Evolutionary conservation across 2,113 vertebrate species (phyloP).

Genomic region (Neogobius melanostomus): DNA sequence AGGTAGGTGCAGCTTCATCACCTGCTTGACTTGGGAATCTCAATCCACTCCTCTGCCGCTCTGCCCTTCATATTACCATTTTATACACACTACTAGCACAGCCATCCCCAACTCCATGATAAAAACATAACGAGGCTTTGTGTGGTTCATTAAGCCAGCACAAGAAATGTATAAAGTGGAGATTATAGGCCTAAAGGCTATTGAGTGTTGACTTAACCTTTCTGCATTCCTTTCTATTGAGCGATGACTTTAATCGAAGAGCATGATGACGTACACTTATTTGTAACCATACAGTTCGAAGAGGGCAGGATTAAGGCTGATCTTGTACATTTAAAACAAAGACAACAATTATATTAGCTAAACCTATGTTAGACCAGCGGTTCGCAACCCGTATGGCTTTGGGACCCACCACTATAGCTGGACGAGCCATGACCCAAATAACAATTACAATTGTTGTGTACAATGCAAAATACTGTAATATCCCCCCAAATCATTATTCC

Average conservation of each 20-base stretch:
- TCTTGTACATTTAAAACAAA: no score
- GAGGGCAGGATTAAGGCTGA: slow-evolving; percentile 25
- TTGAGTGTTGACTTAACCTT: slow-evolving; percentile 99
- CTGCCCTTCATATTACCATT: slow-evolving; percentile 94
- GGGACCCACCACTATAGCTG: no score
- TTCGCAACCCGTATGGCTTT: no score
- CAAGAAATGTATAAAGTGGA: slow-evolving; percentile 98
- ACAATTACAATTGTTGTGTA: no score
- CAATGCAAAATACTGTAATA: no score
- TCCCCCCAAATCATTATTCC: no score
- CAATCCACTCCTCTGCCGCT: slow-evolving; percentile 68
- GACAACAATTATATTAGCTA: no score
- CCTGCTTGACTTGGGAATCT: slow-evolving; percentile 49
- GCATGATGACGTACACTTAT: slow-evolving; percentile 53
- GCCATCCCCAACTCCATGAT: slow-evolving; percentile 82
- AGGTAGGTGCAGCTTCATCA: slow-evolving; percentile 79
- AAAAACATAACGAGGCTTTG: slow-evolving; percentile 96
- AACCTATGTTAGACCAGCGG: no score
- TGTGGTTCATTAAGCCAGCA: slow-evolving; percentile 99
- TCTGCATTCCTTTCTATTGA: slow-evolving; percentile 71
- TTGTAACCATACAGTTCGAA: slow-evolving; percentile 44
- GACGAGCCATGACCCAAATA: no score
- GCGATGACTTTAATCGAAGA: slow-evolving; percentile 60
- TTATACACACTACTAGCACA: slow-evolving; percentile 74
- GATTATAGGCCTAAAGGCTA: slow-evolving; percentile 90